These are phyloP conservation scores for Muraenolepis orangiensis DNA, from an alignment of 2,797 vertebrate genomes.

Conservation along the genomic window DNA sequence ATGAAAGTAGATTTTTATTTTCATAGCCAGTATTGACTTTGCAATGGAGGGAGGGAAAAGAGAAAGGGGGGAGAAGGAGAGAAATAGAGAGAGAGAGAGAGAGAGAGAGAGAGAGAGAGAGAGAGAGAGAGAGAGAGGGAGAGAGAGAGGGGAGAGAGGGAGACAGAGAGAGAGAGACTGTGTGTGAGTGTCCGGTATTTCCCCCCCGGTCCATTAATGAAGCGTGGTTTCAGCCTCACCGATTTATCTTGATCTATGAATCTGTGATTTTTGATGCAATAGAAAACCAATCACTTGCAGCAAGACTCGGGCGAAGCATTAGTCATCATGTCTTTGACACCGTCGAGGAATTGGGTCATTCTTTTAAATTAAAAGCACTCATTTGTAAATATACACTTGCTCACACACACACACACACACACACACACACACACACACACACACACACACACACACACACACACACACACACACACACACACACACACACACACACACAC, in stretches of 20 bases:
- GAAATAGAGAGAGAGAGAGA: too few relatives aligned
- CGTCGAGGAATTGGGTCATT: conserved; percentile 76
- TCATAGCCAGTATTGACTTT: conserved; percentile 39
- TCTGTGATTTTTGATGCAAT: conserved; percentile 80
- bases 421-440: conserved; percentile 61
- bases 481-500: conserved; percentile 63
- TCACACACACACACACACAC: conserved; percentile 62
- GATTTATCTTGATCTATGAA: conserved; percentile 84
- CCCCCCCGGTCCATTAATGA: conserved; percentile 69
- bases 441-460: conserved; percentile 67
- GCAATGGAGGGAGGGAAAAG: conserved; percentile 45
- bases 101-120: conserved; percentile 34
- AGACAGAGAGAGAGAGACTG: too few relatives aligned
- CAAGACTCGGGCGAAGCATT: conserved; percentile 75
- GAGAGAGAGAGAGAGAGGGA: conserved; percentile 37
- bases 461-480: conserved; percentile 49
- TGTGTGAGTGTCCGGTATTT: too few relatives aligned
- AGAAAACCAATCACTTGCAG: conserved; percentile 81
- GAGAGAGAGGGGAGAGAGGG: not conserved
- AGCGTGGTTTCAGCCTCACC: conserved; percentile 61
- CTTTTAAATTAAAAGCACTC: conserved; percentile 80
- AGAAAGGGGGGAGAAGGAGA: conserved; percentile 28
- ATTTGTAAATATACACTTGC: conserved; percentile 80
- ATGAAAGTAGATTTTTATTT: conserved; percentile 29
- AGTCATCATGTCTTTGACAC: conserved; percentile 82